Base-by-base conservation (phyloP, 2,113 vertebrate species). In the Tragelaphus strepsiceros region DNA sequence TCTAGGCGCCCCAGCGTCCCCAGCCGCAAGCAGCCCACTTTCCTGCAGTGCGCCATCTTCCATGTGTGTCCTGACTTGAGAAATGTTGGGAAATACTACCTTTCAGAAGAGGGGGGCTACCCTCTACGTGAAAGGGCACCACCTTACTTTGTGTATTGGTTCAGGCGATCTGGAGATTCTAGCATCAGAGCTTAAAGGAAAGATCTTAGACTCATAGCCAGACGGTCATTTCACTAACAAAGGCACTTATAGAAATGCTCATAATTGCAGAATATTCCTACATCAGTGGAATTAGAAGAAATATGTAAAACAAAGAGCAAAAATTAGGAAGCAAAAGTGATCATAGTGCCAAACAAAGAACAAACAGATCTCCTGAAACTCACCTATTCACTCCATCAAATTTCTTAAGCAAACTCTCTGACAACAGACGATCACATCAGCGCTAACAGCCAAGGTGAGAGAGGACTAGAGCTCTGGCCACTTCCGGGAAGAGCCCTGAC, bases 151-250 rank as follows among this genome's bases (percentile, higher is more conserved):
- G 1, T 51, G 2, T 51, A 62, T 26, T 78, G 6, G 17, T 77
- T 96, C 51, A 64, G 51, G 4, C 30, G 19, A 94, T 80, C 51
- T 81, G 35, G n/a, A 96, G 32, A 88, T 14, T 54, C 49, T 54
- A 87, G 78, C 56, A 95, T 53, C 92, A 82, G 53, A 39, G 39
- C 58, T 85, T 74, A 67, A 77, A 88, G 30, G 12, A 61, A 77
- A 93, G 14, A 67, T 86, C 67, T 95, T 46, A 12, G 78, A 67
- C 64, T 97, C 88, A 74, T 35, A 49, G 39, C 49, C 30, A 92
- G 7, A 91, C 39, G 81, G 84, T 97, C 61, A 91, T 30, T 93
- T 95, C 71, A 80, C 80, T 84, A 96, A 93, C 77, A 83, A 67
- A 62, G 59, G 39, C 49, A 83, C 59, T 94, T 64, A 94, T 6